phyloP scores from a whole-genome alignment of 2,797 vertebrate species.

The Myoxocephalus aenaeus region DNA sequence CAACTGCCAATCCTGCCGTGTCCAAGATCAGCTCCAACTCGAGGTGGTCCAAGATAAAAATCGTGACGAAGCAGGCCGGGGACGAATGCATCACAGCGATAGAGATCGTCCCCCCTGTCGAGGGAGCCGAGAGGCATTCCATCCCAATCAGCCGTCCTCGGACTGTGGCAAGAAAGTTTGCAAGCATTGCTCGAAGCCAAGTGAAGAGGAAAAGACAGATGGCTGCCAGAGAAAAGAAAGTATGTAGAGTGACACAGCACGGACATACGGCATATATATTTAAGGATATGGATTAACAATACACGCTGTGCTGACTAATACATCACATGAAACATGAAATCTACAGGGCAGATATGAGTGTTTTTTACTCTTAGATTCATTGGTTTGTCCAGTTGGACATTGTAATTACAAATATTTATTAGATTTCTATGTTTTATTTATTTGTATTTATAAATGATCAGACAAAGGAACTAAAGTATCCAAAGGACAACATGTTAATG shows the following conservation, averaged over 20 bases:
- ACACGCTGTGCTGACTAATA: not conserved
- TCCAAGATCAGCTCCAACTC: slow-evolving; percentile 82
- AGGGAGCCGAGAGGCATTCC: slow-evolving; percentile 86
- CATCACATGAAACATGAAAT: too few species aligned
- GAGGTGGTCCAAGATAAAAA: slow-evolving; percentile 98
- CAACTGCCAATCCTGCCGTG: slow-evolving; percentile 34
- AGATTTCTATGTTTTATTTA: too few species aligned
- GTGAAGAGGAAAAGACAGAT: slow-evolving; percentile 98
- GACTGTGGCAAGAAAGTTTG: slow-evolving; percentile 96
- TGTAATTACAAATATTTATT: not conserved
- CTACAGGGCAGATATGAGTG: not conserved
- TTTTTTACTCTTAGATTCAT: not conserved
- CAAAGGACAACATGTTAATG: too few species aligned
- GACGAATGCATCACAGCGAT: slow-evolving; percentile 96
- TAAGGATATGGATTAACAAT: not conserved
- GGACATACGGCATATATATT: not conserved
- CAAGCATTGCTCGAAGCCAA: slow-evolving; percentile 97
- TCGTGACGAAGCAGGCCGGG: slow-evolving; percentile 95
- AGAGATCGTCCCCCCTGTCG: slow-evolving; percentile 92
- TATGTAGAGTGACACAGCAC: slow-evolving; percentile 70
- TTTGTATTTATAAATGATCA: too few species aligned
- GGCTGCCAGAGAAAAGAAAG: slow-evolving; percentile 97
- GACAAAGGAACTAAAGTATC: too few species aligned
- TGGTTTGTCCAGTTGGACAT: not conserved
- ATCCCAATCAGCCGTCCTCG: slow-evolving; percentile 88